Percentiles rank a stretch among this genome's conserved stretches.
Evolutionary conservation across 2,888 invertebrate species (phyloP).

Genomic region (Eupithecia dodoneata): DNA sequence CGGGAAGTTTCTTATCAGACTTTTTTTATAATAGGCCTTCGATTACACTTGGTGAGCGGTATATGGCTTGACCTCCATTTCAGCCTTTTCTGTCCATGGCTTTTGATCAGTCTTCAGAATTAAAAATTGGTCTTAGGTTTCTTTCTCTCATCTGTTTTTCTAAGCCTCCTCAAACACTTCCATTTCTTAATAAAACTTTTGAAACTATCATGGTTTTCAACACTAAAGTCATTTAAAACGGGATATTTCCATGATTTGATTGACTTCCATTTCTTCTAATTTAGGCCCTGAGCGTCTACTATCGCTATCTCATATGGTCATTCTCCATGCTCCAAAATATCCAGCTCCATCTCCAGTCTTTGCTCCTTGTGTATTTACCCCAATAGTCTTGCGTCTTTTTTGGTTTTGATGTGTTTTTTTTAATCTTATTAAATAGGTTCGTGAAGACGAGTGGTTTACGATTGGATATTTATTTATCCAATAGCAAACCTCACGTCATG

Average conservation of each 20-base stretch:
- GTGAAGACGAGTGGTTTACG: background rate
- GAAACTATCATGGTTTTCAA: no score
- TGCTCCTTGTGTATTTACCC: no score
- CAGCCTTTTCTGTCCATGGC: background rate
- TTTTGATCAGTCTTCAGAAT: background rate
- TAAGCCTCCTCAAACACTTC: background rate
- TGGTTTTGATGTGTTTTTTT: background rate
- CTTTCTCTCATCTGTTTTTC: background rate
- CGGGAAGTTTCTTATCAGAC: background rate
- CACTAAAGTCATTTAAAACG: no score
- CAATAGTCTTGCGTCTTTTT: background rate
- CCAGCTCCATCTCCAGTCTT: no score
- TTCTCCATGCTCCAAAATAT: no score
- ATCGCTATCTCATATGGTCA: no score
- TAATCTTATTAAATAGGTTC: background rate
- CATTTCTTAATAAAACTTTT: no score
- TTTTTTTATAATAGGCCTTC: background rate
- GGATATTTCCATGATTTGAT: no score
- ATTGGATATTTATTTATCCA: background rate
- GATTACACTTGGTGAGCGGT: background rate
- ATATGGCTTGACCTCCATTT: background rate
- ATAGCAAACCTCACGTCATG: slow-evolving; percentile 15
- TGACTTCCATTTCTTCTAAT: no score
- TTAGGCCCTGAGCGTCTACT: background rate
- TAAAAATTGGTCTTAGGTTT: background rate